phyloP scores from a whole-genome alignment of 2,797 vertebrate species.

The Pitangus sulphuratus region DNA sequence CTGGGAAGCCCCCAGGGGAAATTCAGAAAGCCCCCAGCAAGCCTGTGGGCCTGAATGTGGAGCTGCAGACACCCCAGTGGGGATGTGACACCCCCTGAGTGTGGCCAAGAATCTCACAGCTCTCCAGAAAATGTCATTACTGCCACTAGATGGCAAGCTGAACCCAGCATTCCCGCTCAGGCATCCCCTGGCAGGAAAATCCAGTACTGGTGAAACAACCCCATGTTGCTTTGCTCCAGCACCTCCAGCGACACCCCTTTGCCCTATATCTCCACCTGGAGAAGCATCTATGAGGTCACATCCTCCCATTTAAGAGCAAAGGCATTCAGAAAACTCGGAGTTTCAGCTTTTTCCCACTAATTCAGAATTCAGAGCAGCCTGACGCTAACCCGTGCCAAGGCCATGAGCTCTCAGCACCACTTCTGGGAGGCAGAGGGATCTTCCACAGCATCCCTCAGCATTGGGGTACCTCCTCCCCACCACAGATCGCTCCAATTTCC shows the following conservation, averaged over 20 bases:
- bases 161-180: neutral
- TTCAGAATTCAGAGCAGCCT: neutral
- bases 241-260: neutral
- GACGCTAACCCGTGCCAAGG: fast-evolving
- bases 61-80: neutral
- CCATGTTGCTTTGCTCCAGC: fast-evolving
- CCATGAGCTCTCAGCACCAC: fast-evolving
- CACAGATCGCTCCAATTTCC: neutral
- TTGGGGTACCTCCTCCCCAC: neutral
- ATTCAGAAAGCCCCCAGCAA: neutral
- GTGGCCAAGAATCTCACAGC: fast-evolving
- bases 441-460: neutral
- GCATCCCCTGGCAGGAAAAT: fast-evolving
- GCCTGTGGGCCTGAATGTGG: fast-evolving
- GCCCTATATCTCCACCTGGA: neutral
- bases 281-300: fast-evolving
- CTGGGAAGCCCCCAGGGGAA: fast-evolving
- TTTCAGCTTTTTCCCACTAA: neutral
- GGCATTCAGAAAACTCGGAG: neutral
- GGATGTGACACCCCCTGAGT: fast-evolving
- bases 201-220: neutral
- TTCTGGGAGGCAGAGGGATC: neutral
- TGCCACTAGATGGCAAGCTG: conserved; percentile 65
- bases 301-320: neutral
- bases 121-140: neutral